Base-by-base conservation (phyloP, 2,797 vertebrate species). In the Eutrigla gurnardus region DNA sequence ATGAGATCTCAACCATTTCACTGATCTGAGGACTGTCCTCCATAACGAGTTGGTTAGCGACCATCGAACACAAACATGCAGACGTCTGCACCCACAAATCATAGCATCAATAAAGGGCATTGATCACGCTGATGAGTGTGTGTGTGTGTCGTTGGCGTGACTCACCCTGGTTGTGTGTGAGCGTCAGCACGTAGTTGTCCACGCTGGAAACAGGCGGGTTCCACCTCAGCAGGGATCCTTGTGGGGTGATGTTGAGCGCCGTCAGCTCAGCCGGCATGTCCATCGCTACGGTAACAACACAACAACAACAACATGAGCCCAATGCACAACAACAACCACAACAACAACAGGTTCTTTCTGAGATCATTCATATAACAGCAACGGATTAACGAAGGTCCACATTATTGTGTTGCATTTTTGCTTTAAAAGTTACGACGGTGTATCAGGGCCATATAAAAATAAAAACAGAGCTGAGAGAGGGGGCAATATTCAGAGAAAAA, bases 221-320 rank as follows among this genome's bases (percentile, higher is more conserved):
- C 98, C 98, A 99, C 79, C 94, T 95, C 76, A 99, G 91, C 86
- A 98, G 88, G 0, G 95, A 96, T 89, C 96, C 97, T 0, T 96
- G 97, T 10, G 98, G 96, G 7, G 96, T 98, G 89, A 99, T 90
- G 69, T 98, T 97, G 65, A 96, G 95, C 42, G 96, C 96, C 0
- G 88, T 95, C 92, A 99, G 90, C 80, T 95, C 96, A 62, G 94
- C 77, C 0, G 97, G 97, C 79, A 95, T 95, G 89, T 99, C 98
- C 96, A 99, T 97, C 2, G 97, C 98, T 99, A 82, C 8, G 15
- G 64, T 66, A 25, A 72, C 1, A 83, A 69, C 2, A 67, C 10
- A 46, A 47, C 7, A 72, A 47, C 7, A 72, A 3, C 36, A 14
- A 39, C 6, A 17, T 36, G 10, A 55, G 53, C 0, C 4, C 8